Evolutionary conservation across 2,113 vertebrate genomes (phyloP), one percentile per base, ranked within the genome.

Genomic region (Myotis yumanensis): DNA sequence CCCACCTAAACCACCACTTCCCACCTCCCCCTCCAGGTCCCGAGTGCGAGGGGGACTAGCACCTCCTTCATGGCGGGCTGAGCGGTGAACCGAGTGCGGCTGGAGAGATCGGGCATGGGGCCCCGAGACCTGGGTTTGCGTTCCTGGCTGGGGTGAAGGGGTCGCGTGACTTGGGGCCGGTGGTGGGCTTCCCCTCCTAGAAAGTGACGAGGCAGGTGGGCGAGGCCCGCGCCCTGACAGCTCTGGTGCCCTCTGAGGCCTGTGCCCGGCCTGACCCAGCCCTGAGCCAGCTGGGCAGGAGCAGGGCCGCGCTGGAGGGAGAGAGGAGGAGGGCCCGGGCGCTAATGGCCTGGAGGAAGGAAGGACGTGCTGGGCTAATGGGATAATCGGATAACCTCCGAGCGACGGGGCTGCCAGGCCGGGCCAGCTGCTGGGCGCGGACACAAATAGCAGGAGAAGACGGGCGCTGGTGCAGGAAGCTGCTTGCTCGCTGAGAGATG

Each of bases 321-420:
- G 57, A 25, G 23, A 75, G 86, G 51, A 91, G 81, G 95, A 92
- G 23, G 84, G 91, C 77, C 91, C 20, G 92, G 91, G 85, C 94
- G 92, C 97, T 98, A 97, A 98, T 97, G 97, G 93, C 94, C 97
- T 96, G 95, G 89, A 97, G 98, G 98, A 98, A 98, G 98, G 98
- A 98, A 98, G 97, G 98, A 94, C 97, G 97, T 94, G 95, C 98
- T 97, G 97, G 93, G 96, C 96, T 98, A 98, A 98, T 98, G 98
- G 97, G 97, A 98, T 98, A 98, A 98, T 98, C 97, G 97, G 98
- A 98, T 98, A 97, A 97, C 98, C 95, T 97, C 94, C 81, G 96
- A 97, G 97, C 91, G 92, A 96, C 9, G 40, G 92, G n/a, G 93
- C 96, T 96, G 96, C 98, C 94, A 92, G 96, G 90, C 96, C 97